A percentile compares a stretch with the other conserved stretches of the same genome.
phyloP scores from a whole-genome alignment of 2,888 invertebrate genomes.

The Baronia brevicornis region DNA sequence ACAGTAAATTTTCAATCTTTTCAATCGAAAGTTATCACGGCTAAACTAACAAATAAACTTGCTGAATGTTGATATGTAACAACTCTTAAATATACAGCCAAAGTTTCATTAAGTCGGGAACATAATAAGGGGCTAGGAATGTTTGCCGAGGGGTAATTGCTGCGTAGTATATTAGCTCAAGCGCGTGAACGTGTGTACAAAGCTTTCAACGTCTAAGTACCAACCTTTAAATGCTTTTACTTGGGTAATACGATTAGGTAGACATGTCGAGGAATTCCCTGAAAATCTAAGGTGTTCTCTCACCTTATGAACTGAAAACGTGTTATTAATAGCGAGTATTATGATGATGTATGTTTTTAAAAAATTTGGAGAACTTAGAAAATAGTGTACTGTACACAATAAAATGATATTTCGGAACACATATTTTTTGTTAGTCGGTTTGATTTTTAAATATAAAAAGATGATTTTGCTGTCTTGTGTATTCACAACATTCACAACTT shows the following conservation, averaged over 20 bases:
- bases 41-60: conserved; percentile 32
- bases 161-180: conserved; percentile 39
- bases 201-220: conserved; percentile 22
- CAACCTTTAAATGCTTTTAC: conserved; percentile 20
- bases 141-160: conserved; percentile 42
- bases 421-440: too few relatives aligned
- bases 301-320: too few relatives aligned
- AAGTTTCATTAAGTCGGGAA: conserved; percentile 24
- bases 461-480: too few relatives aligned
- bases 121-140: conserved; percentile 32
- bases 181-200: conserved; percentile 28
- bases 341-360: too few relatives aligned
- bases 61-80: conserved; percentile 34
- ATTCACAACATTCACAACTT: too few relatives aligned
- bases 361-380: too few relatives aligned
- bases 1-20: neutral
- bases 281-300: too few relatives aligned
- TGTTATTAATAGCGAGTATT: too few relatives aligned
- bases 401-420: too few relatives aligned
- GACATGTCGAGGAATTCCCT: too few relatives aligned
- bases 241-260: conserved; percentile 19
- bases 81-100: conserved; percentile 33
- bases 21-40: conserved; percentile 24
- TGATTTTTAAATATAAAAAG: too few relatives aligned
- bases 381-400: too few relatives aligned